Conservation (phyloP, 2,113 vertebrate species). For the Triplophysa rosa region DNA sequence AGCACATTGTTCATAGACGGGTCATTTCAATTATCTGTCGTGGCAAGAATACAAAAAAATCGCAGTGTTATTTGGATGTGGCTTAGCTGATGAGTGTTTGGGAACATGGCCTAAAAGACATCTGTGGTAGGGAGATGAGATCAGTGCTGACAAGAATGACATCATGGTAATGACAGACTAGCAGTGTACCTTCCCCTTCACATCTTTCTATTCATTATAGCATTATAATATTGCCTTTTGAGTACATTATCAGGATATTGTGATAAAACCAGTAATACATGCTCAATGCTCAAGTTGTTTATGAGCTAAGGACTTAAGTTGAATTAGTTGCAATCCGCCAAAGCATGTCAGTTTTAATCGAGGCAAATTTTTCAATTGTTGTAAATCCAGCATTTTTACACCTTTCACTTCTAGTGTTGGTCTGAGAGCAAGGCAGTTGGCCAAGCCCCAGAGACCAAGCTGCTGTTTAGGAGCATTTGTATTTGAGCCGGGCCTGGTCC, state of each 20-base stretch:
- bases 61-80: constrained; percentile 7
- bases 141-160: constrained; percentile 1
- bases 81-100: neutral
- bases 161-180: neutral
- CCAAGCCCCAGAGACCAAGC: constrained; percentile 29
- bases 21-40: constrained; percentile 3
- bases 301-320: neutral
- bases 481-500: constrained; percentile 65
- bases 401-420: neutral
- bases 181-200: neutral
- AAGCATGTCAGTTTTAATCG: neutral
- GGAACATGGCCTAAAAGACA: constrained; percentile 17
- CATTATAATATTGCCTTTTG: neutral
- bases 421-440: constrained; percentile 1
- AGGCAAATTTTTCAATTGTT: neutral
- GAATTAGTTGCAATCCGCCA: neutral
- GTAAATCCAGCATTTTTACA: neutral
- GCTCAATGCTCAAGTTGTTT: constrained; percentile 9
- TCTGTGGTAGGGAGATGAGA: neutral
- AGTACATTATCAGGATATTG: neutral
- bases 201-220: neutral
- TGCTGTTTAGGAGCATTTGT: constrained; percentile 60
- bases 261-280: neutral
- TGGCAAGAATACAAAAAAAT: constrained; percentile 16
- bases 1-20: constrained; percentile 10